Evolutionary conservation across 2,113 vertebrate species (phyloP).

Genomic region (Xyrauchen texanus): DNA sequence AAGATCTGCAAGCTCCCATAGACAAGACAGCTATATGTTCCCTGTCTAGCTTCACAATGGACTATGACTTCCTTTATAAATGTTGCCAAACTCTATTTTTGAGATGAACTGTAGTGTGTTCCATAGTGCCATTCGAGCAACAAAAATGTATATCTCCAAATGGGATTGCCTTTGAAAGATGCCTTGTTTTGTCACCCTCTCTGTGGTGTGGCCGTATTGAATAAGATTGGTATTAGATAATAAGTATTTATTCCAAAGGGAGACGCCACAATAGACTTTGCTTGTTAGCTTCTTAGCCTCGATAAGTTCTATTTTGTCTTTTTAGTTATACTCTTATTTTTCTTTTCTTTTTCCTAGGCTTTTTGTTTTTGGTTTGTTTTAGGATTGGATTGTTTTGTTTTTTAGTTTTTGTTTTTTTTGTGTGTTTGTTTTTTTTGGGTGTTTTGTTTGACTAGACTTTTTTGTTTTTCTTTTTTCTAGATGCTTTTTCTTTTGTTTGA

Average conservation of each 20-base stretch:
- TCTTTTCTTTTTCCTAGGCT: too few species aligned
- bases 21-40: background rate
- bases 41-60: background rate
- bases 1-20: background rate
- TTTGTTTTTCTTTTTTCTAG: too few species aligned
- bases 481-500: too few species aligned
- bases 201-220: background rate
- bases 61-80: too few species aligned
- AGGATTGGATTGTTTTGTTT: too few species aligned
- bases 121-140: background rate
- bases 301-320: too few species aligned
- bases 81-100: background rate
- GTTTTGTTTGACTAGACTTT: too few species aligned
- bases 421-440: too few species aligned
- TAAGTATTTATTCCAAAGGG: conserved; percentile 22
- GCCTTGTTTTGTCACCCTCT: conserved; percentile 7
- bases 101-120: background rate
- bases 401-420: too few species aligned
- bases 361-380: too few species aligned
- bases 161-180: background rate
- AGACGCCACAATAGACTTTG: background rate
- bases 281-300: too few species aligned
- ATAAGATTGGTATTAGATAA: background rate
- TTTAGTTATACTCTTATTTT: too few species aligned
- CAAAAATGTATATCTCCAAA: background rate